Evolutionary conservation across 2,888 invertebrate genomes (phyloP).

Genomic region (Rhamnusium bicolor): DNA sequence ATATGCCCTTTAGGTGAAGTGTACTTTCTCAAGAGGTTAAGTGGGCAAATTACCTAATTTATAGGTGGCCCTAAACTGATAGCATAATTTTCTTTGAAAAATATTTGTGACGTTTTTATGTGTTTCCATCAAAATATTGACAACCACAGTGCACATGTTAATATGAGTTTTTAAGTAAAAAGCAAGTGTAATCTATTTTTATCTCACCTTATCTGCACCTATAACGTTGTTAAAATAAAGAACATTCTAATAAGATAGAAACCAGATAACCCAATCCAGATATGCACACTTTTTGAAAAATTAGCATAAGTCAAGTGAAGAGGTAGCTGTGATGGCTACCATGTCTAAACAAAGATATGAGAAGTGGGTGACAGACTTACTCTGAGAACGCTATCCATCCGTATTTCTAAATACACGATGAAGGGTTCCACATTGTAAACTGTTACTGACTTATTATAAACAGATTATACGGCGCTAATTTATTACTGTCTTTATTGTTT

Average conservation of each 20-base stretch:
- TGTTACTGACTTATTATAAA: constrained; percentile 66
- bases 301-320: constrained; percentile 49
- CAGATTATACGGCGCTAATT: constrained; percentile 63
- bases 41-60: neutral
- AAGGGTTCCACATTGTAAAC: constrained; percentile 63
- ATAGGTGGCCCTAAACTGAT: constrained; percentile 13
- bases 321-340: constrained; percentile 51
- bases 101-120: constrained; percentile 40
- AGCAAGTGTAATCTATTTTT: constrained; percentile 44
- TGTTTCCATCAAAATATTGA: constrained; percentile 42
- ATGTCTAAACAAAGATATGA: constrained; percentile 60
- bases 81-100: neutral
- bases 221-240: constrained; percentile 40
- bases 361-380: constrained; percentile 62
- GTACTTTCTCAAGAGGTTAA: constrained; percentile 12
- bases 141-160: constrained; percentile 40
- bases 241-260: constrained; percentile 40
- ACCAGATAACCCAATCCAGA: constrained; percentile 38
- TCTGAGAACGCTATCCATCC: constrained; percentile 47
- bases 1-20: constrained; percentile 4
- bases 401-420: constrained; percentile 53
- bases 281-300: constrained; percentile 47
- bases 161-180: constrained; percentile 5
- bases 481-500: constrained; percentile 65
- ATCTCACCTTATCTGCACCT: constrained; percentile 47